Evolutionary conservation across 2,888 invertebrate genomes (phyloP).

Genomic region (Diarsia brunnea): DNA sequence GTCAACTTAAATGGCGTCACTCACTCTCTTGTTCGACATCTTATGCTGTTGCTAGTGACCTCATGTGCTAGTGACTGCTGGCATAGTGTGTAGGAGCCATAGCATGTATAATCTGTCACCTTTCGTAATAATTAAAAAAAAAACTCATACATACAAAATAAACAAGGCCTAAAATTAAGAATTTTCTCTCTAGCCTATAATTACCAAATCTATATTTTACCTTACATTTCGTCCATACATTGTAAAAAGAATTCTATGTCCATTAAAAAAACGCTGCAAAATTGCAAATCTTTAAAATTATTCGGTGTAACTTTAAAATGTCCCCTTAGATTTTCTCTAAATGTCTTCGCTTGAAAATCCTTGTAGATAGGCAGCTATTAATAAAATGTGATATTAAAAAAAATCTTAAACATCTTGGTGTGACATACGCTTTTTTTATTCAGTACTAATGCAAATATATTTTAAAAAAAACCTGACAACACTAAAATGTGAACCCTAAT

Average conservation of each 20-base stretch:
- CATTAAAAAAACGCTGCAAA: conserved; percentile 10
- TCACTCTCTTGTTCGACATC: too few species aligned
- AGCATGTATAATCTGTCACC: neutral
- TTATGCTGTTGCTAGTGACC: too few species aligned
- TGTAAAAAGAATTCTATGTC: neutral
- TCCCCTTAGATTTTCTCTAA: conserved; percentile 49
- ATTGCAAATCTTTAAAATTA: conserved; percentile 36
- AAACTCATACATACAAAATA: neutral
- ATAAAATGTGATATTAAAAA: conserved; percentile 44
- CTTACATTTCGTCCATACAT: conserved; percentile 54
- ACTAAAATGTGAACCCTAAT: neutral
- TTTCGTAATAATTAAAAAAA: neutral
- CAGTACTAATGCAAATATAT: neutral
- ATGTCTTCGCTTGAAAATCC: conserved; percentile 55
- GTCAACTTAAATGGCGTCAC: too few species aligned
- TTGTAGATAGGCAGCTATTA: conserved; percentile 47
- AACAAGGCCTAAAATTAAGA: conserved; percentile 27
- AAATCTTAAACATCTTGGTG: conserved; percentile 1
- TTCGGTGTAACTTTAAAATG: conserved; percentile 53
- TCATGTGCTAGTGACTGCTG: neutral
- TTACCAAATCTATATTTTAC: conserved; percentile 8
- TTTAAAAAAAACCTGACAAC: neutral
- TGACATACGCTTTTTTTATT: conserved; percentile 21
- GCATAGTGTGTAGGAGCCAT: neutral
- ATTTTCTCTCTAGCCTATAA: conserved; percentile 5